Conservation (phyloP, 2,888 invertebrate species). For the Coleophora deauratella region DNA sequence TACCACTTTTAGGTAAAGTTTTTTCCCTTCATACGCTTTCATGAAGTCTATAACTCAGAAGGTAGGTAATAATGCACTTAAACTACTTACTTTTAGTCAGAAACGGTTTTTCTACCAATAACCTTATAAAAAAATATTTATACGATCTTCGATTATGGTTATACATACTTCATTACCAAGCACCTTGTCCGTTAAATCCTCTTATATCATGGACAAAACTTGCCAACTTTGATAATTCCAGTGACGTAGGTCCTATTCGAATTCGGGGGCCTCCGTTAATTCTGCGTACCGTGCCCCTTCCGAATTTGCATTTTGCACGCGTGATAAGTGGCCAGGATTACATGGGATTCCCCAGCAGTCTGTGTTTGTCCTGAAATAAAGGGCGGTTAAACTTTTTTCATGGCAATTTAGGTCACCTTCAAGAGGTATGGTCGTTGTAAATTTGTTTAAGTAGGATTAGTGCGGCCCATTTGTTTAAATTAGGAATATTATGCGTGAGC, state of each 20-base stretch:
- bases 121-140: too few species aligned
- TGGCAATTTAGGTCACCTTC: slow-evolving; percentile 73
- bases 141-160: too few species aligned
- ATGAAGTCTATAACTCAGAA: too few species aligned
- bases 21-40: too few species aligned
- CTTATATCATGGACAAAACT: slow-evolving; percentile 17
- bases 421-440: slow-evolving; percentile 63
- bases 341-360: slow-evolving; percentile 68
- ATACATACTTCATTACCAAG: too few species aligned
- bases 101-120: too few species aligned
- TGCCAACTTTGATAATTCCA: slow-evolving; percentile 64
- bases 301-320: slow-evolving; percentile 74
- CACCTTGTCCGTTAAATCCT: too few species aligned
- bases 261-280: slow-evolving; percentile 53
- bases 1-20: too few species aligned
- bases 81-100: too few species aligned
- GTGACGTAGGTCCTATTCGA: slow-evolving; percentile 41
- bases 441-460: slow-evolving; percentile 69
- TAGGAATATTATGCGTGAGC: slow-evolving; percentile 31
- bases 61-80: too few species aligned
- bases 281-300: slow-evolving; percentile 50
- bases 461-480: slow-evolving; percentile 53
- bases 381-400: slow-evolving; percentile 72
- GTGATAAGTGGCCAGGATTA: slow-evolving; percentile 73
- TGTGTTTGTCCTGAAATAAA: slow-evolving; percentile 72